Base-by-base conservation (phyloP, 2,888 invertebrate genomes). In the Lucinisca nassula region DNA sequence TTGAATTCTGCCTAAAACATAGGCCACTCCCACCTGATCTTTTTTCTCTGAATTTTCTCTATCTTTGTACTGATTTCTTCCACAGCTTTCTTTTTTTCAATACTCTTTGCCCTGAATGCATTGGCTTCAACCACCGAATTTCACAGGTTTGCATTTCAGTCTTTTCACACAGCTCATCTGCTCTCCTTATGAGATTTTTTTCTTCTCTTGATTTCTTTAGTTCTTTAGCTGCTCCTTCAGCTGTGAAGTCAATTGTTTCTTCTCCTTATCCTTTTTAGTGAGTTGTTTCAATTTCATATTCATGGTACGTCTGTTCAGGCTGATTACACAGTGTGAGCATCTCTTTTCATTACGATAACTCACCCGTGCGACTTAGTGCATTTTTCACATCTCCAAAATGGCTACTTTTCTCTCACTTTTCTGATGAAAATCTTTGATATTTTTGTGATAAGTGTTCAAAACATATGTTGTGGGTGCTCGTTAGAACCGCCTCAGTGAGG, bases 121-220 rank as follows among this genome's bases (percentile, higher is more conserved):
- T 61, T 61, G 30, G 61, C 61, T 61, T 61, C 61, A 61, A 61
- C 61, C 61, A 61, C 61, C 61, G 27, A 61, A 61, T 61, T 61
- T 12, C 61, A 61, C 14, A 27, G 24, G 61, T 61, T 61, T 61
- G 61, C 27, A 12, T 61, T 61, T 61, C 30, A 61, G 61, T 30
- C 27, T 27, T 24, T 61, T 61, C 51, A 51, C 51, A 51, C 51
- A 61, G 61, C 61, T 30, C 30, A 30, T 61, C 61, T 61, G 61
- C 61, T 61, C 61, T 61, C 61, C 30, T 61, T 24, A 61, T 61
- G 27, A 61, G 61, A 61, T 61, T 61, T 30, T 61, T 61, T 61
- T 61, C 30, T 61, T 61, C 61, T 61, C 27, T 30, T 61, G 24
- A 24, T 61, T 24, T 61, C 61, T 30, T 61, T 61, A 30, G 24